Base-by-base conservation (phyloP, 1,140 invertebrate species). In the Chionoecetes opilio region DNA sequence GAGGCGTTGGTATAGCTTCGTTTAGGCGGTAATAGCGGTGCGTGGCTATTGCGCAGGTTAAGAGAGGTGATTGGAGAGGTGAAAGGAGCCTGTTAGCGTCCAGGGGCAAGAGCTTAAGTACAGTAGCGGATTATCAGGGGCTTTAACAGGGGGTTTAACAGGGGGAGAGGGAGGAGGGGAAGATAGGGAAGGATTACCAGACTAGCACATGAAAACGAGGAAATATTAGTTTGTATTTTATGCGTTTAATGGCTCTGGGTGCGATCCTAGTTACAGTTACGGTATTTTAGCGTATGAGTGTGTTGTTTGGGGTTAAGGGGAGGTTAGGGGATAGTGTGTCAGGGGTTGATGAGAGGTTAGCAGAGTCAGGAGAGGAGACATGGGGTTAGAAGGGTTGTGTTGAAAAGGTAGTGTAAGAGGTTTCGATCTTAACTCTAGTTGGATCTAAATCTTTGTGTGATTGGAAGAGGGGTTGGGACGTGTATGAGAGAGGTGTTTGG, bases 181-280 rank as follows among this genome's bases (percentile, higher is more conserved):
- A 6, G 21, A n/a, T 75, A 26, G 63, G 21, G 63, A 75, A 75
- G 63, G 63, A 75, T 75, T 75, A 75, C 63, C 63, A 1, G 63
- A 75, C 21, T n/a, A 75, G 21, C 63, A n/a, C 63, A 75, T 75
- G 63, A 75, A 75, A 75, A n/a, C 63, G 63, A 75, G 63, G 63
- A 26, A 63, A 75, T 75, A 75, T 75, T 75, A 75, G 63, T 75
- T 75, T 75, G 63, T 75, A n/a, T 75, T 75, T 75, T 75, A 75
- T 75, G 63, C 63, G 63, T 75, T n/a, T 75, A 75, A 75, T 75
- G 63, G 63, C 63, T 17, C 21, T 75, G 63, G 63, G 46, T 9
- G 9, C 46, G 11, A 53, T 53, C 46, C 46, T 6, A 75, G 63
- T 75, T n/a, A 6, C 63, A n/a, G 63, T 5, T 0, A 26, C 26